Evolutionary conservation across 2,888 invertebrate species (phyloP).

Genomic region (Thalpophila matura): DNA sequence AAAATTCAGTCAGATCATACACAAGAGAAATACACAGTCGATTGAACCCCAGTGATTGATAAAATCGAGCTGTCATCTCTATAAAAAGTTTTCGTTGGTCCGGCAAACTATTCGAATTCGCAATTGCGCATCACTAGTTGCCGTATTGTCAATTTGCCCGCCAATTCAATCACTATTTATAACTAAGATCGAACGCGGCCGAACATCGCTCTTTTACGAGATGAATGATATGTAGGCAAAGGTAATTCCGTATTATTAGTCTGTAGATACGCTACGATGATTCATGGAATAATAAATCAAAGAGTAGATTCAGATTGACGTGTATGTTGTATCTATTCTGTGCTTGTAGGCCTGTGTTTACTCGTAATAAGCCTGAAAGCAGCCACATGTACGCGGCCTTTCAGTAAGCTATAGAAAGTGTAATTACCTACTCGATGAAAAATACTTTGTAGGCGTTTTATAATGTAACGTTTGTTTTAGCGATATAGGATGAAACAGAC

Average conservation of each 20-base stretch:
- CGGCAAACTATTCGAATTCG: constrained; percentile 42
- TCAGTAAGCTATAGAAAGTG: constrained; percentile 11
- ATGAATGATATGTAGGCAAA: constrained; percentile 55
- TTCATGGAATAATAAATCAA: constrained; percentile 59
- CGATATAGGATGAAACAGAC: neutral
- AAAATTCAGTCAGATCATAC: constrained; percentile 3
- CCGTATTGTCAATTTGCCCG: constrained; percentile 79
- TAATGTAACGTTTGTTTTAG: constrained; percentile 1
- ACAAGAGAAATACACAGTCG: constrained; percentile 21
- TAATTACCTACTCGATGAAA: constrained; percentile 37
- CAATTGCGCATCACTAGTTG: constrained; percentile 65
- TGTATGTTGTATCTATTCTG: constrained; percentile 34
- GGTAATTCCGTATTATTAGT: constrained; percentile 52
- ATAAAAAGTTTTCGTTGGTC: constrained; percentile 48
- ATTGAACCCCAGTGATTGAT: constrained; percentile 42
- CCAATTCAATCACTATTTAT: constrained; percentile 88
- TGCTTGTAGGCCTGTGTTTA: constrained; percentile 28
- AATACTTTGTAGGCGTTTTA: constrained; percentile 7
- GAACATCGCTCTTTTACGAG: constrained; percentile 51
- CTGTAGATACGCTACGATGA: constrained; percentile 46
- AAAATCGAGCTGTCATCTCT: constrained; percentile 31
- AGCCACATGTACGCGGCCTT: constrained; percentile 35
- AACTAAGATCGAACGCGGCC: constrained; percentile 66
- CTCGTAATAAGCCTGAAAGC: constrained; percentile 41
- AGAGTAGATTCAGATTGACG: constrained; percentile 46